Percentiles rank a stretch among this genome's conserved stretches.
Conservation (phyloP, 2,888 invertebrate species). For the Alloplasta piceator region DNA sequence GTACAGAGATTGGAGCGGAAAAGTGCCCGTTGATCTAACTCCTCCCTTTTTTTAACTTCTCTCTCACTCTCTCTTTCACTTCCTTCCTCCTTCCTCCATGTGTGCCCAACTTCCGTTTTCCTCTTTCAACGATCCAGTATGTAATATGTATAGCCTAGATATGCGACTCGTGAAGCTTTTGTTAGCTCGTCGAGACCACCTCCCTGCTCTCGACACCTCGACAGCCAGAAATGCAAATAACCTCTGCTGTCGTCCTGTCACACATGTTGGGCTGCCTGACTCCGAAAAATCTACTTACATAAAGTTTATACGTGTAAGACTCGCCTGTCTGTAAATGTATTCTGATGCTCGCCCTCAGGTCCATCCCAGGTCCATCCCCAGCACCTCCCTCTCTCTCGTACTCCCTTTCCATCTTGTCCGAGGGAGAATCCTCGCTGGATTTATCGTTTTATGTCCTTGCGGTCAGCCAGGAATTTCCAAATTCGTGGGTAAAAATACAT, state of each 20-base stretch:
- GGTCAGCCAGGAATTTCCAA: conserved; percentile 44
- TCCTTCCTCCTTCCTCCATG: not conserved
- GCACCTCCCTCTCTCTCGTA: not conserved
- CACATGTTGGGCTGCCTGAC: conserved; percentile 24
- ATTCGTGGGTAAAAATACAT: not conserved
- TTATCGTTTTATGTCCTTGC: conserved; percentile 35
- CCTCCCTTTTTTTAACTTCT: conserved; percentile 10
- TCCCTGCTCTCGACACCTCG: not conserved
- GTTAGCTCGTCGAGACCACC: conserved; percentile 37
- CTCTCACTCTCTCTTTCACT: not conserved
- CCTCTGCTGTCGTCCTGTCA: conserved; percentile 47
- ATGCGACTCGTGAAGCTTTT: conserved; percentile 24
- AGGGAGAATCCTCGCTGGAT: conserved; percentile 8
- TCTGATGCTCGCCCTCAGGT: not conserved
- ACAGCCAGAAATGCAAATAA: conserved; percentile 58
- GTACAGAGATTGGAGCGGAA: conserved; percentile 38
- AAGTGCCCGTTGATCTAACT: conserved; percentile 41
- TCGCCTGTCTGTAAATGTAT: conserved; percentile 27
- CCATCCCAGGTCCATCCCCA: not conserved
- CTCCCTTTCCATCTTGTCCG: not conserved
- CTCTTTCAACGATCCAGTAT: conserved; percentile 20
- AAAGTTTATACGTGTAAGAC: not conserved
- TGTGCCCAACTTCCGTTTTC: conserved; percentile 27
- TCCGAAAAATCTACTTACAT: conserved; percentile 53
- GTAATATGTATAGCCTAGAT: not conserved